Conservation (phyloP, 2,797 vertebrate species). For the Rousettus madagascariensis region DNA sequence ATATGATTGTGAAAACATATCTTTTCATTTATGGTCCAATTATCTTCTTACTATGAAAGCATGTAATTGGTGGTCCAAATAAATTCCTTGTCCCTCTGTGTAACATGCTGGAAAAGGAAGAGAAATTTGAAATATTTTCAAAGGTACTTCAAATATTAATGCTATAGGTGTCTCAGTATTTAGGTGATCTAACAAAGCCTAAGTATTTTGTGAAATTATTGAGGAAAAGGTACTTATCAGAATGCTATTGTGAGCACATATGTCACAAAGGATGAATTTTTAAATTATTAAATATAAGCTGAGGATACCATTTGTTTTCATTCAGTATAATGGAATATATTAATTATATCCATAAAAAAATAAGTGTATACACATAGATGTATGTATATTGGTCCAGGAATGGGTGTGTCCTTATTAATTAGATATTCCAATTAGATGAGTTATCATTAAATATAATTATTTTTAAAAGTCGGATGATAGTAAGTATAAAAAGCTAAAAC, state of each 20-base stretch:
- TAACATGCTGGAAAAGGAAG: constrained; percentile 12
- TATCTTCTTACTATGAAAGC: constrained; percentile 29
- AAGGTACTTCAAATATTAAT: constrained; percentile 32
- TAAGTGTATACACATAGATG: background rate
- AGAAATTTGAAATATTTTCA: constrained; percentile 46
- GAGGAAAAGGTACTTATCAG: constrained; percentile 13
- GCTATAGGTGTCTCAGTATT: constrained; percentile 1
- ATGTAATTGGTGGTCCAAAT: background rate
- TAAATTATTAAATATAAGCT: background rate
- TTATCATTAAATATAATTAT: constrained; percentile 18
- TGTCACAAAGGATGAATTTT: constrained; percentile 4
- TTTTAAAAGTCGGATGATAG: background rate
- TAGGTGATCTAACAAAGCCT: background rate
- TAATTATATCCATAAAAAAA: background rate
- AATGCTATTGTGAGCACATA: background rate
- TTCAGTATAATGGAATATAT: background rate
- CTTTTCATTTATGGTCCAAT: constrained; percentile 30
- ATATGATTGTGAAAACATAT: background rate
- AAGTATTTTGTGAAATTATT: constrained; percentile 13
- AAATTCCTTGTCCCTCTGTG: constrained; percentile 25
- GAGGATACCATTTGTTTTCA: background rate
- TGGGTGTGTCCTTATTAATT: background rate
- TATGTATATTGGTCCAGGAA: background rate
- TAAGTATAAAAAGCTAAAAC: background rate
- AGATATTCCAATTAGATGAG: background rate